A percentile compares a stretch with the other conserved stretches of the same genome.
phyloP scores from a whole-genome alignment of 1,140 invertebrate genomes.

The Gerris buenoi region DNA sequence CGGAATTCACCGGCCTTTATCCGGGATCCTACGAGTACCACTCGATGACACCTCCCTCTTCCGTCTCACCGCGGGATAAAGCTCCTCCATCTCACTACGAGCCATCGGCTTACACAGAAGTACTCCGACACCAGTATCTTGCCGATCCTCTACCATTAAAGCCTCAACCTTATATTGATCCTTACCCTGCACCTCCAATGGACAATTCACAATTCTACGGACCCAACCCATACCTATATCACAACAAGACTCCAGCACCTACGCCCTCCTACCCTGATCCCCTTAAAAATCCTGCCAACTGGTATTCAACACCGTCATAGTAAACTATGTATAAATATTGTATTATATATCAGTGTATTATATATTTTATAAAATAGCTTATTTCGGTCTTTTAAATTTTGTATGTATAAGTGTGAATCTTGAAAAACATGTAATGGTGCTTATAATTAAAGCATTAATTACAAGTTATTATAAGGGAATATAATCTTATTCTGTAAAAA shows the following conservation, averaged over 20 bases:
- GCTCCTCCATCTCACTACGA: conserved; percentile 33
- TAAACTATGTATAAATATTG: conserved; percentile 19
- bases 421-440: no score
- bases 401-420: no score
- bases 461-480: no score
- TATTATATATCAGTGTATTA: no score
- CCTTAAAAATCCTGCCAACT: conserved; percentile 41
- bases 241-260: conserved; percentile 42
- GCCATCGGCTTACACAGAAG: conserved; percentile 27
- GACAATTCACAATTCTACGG: conserved; percentile 78
- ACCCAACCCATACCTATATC: conserved; percentile 75
- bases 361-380: no score
- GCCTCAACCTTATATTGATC: conserved; percentile 68
- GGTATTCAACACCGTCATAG: conserved; percentile 65
- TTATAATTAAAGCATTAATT: no score
- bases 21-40: conserved; percentile 63
- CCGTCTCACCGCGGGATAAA: conserved; percentile 81
- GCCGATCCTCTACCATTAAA: conserved; percentile 66
- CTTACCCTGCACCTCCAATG: conserved; percentile 35
- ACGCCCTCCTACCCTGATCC: conserved; percentile 34
- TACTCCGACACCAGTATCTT: conserved; percentile 41
- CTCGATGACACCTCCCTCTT: conserved; percentile 88
- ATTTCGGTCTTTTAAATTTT: no score
- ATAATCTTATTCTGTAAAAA: no score
- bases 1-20: conserved; percentile 40